Percentiles rank a stretch among this genome's conserved stretches.
Evolutionary conservation across 1,140 invertebrate genomes (phyloP).

Genomic region (Lysiphlebus fabarum): DNA sequence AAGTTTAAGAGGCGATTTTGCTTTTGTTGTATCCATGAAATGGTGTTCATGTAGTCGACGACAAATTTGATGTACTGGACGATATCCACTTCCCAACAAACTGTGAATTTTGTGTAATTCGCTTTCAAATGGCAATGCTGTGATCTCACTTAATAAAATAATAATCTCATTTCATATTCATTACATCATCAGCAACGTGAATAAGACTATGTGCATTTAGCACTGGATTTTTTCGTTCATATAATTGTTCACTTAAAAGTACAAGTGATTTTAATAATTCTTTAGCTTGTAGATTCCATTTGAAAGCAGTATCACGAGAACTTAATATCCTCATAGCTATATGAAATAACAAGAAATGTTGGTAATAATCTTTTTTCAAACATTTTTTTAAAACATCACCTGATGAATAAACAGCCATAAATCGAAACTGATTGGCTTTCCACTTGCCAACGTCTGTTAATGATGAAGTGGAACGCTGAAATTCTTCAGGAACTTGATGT

Average conservation of each 20-base stretch:
- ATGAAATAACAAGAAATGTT: conserved; percentile 20
- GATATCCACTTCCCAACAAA: conserved; percentile 3
- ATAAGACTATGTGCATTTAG: too few relatives aligned
- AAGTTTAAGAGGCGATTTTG: background rate
- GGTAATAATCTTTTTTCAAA: conserved; percentile 7
- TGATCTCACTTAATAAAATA: too few relatives aligned
- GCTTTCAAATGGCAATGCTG: conserved; percentile 12
- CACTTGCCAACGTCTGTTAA: conserved; percentile 11
- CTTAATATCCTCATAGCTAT: conserved; percentile 12
- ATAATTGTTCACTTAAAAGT: too few relatives aligned
- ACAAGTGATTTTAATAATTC: too few relatives aligned
- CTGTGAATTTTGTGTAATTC: background rate
- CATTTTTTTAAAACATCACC: conserved; percentile 12
- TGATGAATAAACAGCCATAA: conserved; percentile 9
- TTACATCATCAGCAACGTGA: too few relatives aligned
- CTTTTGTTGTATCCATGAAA: background rate
- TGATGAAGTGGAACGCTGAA: conserved; percentile 5
- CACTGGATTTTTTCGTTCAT: too few relatives aligned
- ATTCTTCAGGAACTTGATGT: conserved; percentile 16
- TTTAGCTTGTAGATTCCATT: background rate
- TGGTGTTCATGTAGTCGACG: conserved; percentile 1
- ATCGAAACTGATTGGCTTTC: conserved; percentile 18
- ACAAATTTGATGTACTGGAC: background rate
- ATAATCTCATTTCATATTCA: too few relatives aligned
- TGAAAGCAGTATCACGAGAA: background rate